These are phyloP conservation scores for Nymphalis io DNA, from an alignment of 1,140 invertebrate genomes.

Conservation along the genomic window DNA sequence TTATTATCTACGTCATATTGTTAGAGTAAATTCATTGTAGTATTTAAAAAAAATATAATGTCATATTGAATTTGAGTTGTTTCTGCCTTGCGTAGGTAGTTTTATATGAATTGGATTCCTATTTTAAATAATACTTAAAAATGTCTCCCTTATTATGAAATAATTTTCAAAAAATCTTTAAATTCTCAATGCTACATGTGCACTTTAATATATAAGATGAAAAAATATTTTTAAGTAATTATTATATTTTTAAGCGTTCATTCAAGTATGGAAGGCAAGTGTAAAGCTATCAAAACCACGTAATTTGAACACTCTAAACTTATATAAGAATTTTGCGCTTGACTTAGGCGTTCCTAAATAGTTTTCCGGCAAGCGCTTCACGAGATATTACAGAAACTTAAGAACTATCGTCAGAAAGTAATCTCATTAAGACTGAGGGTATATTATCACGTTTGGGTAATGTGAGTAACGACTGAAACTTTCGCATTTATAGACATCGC, in stretches of 20 bases:
- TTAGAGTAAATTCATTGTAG: not conserved
- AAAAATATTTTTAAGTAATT: no score
- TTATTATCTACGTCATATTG: slow-evolving; percentile 4
- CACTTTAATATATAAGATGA: no score
- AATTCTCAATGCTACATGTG: no score
- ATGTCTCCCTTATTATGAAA: no score
- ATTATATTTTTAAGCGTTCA: not conserved
- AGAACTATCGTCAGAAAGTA: slow-evolving; percentile 25
- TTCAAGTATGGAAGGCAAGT: not conserved
- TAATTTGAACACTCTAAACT: slow-evolving; percentile 28
- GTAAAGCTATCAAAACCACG: slow-evolving; percentile 16
- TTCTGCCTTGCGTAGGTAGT: no score
- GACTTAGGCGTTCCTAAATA: slow-evolving; percentile 33
- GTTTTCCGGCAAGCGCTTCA: slow-evolving; percentile 28
- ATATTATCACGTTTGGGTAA: slow-evolving; percentile 9
- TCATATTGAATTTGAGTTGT: not conserved
- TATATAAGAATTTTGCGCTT: slow-evolving; percentile 33
- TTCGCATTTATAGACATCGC: not conserved
- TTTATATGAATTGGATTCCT: no score
- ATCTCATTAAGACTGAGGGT: slow-evolving; percentile 15
- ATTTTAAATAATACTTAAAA: no score
- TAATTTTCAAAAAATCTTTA: no score
- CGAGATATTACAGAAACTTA: slow-evolving; percentile 28
- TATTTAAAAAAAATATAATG: not conserved
- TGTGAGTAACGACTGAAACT: not conserved